Conservation (phyloP, 1,140 invertebrate species). For the Drosophila sulfurigaster region DNA sequence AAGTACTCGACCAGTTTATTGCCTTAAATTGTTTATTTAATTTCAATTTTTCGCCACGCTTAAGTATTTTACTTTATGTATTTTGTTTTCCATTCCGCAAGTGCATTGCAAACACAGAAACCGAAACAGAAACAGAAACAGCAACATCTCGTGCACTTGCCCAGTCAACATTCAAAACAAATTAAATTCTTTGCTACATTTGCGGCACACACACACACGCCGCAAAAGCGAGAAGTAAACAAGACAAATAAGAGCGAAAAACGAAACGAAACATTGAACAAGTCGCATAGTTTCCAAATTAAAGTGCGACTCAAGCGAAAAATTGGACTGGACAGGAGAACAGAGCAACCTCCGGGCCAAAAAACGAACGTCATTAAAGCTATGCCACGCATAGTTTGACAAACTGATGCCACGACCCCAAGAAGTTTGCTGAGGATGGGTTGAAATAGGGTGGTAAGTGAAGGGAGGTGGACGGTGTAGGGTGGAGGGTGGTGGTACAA, state of each 20-base stretch:
- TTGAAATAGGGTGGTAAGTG: background rate
- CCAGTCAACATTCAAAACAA: slow-evolving; percentile 75
- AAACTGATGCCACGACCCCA: slow-evolving; percentile 44
- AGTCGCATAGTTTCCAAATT: slow-evolving; percentile 71
- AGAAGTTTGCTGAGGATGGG: slow-evolving; percentile 26
- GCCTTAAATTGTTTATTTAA: slow-evolving; percentile 60
- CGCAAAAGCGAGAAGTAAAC: slow-evolving; percentile 11
- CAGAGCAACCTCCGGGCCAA: slow-evolving; percentile 33
- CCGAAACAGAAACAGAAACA: slow-evolving; percentile 6
- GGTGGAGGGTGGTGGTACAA: background rate
- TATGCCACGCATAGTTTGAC: slow-evolving; percentile 73
- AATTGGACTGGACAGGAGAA: slow-evolving; percentile 11
- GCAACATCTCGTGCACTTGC: slow-evolving; percentile 15
- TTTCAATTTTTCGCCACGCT: slow-evolving; percentile 45
- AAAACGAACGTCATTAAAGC: slow-evolving; percentile 68
- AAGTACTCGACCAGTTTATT: slow-evolving; percentile 26
- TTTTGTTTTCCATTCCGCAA: slow-evolving; percentile 24
- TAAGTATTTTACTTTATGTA: slow-evolving; percentile 35
- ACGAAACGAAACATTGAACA: background rate
- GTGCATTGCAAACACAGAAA: slow-evolving; percentile 51
- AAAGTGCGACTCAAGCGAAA: slow-evolving; percentile 56
- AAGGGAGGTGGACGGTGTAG: background rate
- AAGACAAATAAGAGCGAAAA: slow-evolving; percentile 40
- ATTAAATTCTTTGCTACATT: slow-evolving; percentile 74
- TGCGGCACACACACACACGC: slow-evolving; percentile 43